These are phyloP conservation scores for Drosophila merina DNA, from an alignment of 2,888 invertebrate genomes.

Conservation along the genomic window DNA sequence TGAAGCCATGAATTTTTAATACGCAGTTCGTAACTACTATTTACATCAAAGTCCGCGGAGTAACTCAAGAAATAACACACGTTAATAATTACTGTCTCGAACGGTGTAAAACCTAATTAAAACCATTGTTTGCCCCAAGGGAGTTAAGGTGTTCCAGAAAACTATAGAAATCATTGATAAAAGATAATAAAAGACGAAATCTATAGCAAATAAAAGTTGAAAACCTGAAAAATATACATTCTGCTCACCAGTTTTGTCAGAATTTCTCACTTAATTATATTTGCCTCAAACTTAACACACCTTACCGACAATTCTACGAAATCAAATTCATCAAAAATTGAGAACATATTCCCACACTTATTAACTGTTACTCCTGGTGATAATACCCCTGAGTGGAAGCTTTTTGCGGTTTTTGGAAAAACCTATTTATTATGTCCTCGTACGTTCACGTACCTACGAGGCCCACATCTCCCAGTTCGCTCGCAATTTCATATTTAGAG, in stretches of 20 bases:
- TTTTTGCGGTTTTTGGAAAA: slow-evolving; percentile 34
- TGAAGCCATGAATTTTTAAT: slow-evolving; percentile 73
- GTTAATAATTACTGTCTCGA: slow-evolving; percentile 5
- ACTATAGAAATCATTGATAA: background rate
- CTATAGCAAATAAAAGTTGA: background rate
- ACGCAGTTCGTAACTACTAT: slow-evolving; percentile 59
- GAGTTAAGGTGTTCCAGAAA: background rate
- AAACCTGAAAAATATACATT: no score
- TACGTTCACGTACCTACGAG: slow-evolving; percentile 4
- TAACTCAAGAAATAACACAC: slow-evolving; percentile 6
- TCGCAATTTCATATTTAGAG: slow-evolving; percentile 59
- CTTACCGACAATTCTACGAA: slow-evolving; percentile 7
- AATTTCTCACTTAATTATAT: background rate
- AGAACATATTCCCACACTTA: slow-evolving; percentile 25
- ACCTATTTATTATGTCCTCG: slow-evolving; percentile 43
- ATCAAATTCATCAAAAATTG: slow-evolving; percentile 48
- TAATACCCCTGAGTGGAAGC: slow-evolving; percentile 35
- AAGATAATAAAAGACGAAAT: background rate
- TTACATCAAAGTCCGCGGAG: slow-evolving; percentile 51
- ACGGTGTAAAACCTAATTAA: slow-evolving; percentile 53
- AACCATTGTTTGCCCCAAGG: slow-evolving; percentile 46
- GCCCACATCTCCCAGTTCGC: slow-evolving; percentile 11
- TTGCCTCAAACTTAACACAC: background rate
- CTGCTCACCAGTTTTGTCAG: no score
- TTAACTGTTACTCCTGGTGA: slow-evolving; percentile 57